phyloP scores from a whole-genome alignment of 2,888 invertebrate genomes.

The Amblyteles armatorius region DNA sequence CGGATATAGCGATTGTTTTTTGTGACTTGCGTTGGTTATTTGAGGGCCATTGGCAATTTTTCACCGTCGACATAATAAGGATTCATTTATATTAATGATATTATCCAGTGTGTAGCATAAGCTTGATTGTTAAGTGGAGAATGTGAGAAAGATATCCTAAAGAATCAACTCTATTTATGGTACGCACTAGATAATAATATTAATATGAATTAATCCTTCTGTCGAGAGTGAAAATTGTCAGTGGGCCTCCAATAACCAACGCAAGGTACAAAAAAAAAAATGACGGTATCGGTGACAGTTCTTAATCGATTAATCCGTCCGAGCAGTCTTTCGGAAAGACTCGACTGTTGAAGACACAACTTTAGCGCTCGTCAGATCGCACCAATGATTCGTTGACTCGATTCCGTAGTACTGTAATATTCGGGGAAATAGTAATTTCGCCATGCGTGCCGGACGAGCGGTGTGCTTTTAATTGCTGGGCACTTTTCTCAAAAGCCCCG shows the following conservation, averaged over 20 bases:
- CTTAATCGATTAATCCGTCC: background rate
- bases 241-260: too few relatives aligned
- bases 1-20: constrained; percentile 4
- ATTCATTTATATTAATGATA: too few relatives aligned
- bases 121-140: background rate
- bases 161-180: too few relatives aligned
- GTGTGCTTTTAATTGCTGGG: background rate
- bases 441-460: background rate
- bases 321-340: background rate
- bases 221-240: too few relatives aligned
- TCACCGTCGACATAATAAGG: too few relatives aligned
- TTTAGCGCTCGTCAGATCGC: background rate
- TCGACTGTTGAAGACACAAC: background rate
- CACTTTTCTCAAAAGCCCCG: constrained; percentile 10
- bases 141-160: too few relatives aligned
- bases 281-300: background rate
- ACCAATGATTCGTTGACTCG: background rate
- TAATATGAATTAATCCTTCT: too few relatives aligned
- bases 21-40: background rate
- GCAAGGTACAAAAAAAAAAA: background rate
- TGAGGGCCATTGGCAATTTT: too few relatives aligned
- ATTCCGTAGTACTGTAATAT: too few relatives aligned
- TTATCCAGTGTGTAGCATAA: background rate
- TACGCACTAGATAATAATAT: too few relatives aligned
- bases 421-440: background rate